Evolutionary conservation across 37 sponge, comb jelly and placozoan genomes (phyloP).

Genomic region (Corticium candelabrum): DNA sequence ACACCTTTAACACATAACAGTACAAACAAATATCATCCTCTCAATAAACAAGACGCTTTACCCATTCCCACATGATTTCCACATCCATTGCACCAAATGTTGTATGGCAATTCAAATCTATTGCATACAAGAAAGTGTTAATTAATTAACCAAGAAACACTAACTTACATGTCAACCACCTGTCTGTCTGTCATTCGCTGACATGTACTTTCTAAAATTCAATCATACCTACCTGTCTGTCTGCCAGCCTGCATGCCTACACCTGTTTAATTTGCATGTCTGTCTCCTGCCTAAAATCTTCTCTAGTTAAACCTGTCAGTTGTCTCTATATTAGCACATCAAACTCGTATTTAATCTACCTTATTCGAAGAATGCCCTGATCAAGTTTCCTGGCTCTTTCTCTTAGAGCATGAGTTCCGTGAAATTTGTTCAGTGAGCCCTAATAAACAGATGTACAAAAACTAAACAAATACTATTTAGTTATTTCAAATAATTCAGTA

Average conservation of each 20-base stretch:
- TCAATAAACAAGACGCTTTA: neutral
- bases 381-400: constrained; percentile 92
- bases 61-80: constrained; percentile 91
- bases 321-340: no score
- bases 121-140: neutral
- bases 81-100: constrained; percentile 99
- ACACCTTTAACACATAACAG: constrained; percentile 49
- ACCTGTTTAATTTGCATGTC: no score
- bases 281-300: no score
- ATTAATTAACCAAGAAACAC: no score
- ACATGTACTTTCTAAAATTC: no score
- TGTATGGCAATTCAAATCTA: constrained; percentile 96
- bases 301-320: no score
- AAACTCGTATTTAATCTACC: constrained; percentile 34
- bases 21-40: neutral
- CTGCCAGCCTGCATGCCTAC: no score
- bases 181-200: no score
- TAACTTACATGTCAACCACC: no score
- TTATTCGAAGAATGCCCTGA: constrained; percentile 82
- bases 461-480: neutral
- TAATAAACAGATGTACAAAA: constrained; percentile 1
- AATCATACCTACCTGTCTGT: no score
- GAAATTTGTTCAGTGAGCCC: constrained; percentile 93
- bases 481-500: no score
- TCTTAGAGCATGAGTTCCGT: constrained; percentile 81